Conservation (phyloP, 2,113 vertebrate genomes). For the Heterotilapia buettikoferi region DNA sequence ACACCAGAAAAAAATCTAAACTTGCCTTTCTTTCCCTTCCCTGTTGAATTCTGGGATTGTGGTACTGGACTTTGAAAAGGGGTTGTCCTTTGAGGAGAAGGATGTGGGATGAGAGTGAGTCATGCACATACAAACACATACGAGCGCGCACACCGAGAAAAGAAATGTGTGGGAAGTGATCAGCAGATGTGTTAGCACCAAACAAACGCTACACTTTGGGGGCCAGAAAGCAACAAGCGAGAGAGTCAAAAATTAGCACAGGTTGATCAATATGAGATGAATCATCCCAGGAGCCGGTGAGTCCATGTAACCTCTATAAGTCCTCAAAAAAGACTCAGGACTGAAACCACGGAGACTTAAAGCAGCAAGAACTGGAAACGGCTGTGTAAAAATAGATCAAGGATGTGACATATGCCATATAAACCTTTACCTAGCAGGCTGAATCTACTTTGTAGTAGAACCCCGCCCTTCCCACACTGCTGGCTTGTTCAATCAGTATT, state of each 20-base stretch:
- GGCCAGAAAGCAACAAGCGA: slow-evolving; percentile 3
- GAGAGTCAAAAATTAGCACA: not conserved
- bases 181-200: not conserved
- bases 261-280: slow-evolving; percentile 6
- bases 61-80: slow-evolving; percentile 11
- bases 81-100: slow-evolving; percentile 12
- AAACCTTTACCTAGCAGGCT: not conserved
- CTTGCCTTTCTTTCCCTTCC: not conserved
- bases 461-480: not conserved
- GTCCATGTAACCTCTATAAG: not conserved
- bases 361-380: not conserved
- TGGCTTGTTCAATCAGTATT: not conserved
- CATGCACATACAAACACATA: slow-evolving; percentile 2
- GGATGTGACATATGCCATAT: not conserved
- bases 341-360: not conserved
- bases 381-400: not conserved
- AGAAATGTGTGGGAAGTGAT: slow-evolving; percentile 49
- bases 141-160: slow-evolving; percentile 16
- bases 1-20: not conserved
- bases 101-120: slow-evolving; percentile 49
- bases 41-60: not conserved
- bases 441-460: not conserved
- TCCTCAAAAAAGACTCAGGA: not conserved
- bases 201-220: slow-evolving; percentile 10
- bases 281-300: not conserved